These are phyloP conservation scores for Aethes cnicana DNA, from an alignment of 2,888 invertebrate genomes.

Conservation along the genomic window DNA sequence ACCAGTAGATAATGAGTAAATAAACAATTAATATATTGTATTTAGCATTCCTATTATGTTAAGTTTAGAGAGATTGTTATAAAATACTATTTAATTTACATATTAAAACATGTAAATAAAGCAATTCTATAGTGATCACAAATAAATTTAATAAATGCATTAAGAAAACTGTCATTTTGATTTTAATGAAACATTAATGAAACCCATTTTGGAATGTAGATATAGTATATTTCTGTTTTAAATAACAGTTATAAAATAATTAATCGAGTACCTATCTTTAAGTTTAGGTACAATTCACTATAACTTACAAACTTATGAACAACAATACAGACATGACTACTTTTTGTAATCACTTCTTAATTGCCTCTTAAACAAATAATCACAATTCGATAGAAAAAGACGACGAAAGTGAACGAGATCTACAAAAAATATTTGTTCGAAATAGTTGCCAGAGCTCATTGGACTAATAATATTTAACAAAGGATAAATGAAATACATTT, in stretches of 20 bases:
- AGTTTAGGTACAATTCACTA: constrained; percentile 20
- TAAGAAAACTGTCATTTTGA: not conserved
- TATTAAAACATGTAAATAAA: constrained; percentile 17
- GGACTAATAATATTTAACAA: constrained; percentile 10
- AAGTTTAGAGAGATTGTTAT: not conserved
- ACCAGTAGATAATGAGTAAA: not conserved
- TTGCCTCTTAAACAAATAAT: not conserved
- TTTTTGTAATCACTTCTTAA: constrained; percentile 1
- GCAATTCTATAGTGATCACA: constrained; percentile 1
- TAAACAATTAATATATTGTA: not conserved
- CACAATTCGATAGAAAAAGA: constrained; percentile 9
- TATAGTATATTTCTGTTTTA: constrained; percentile 36
- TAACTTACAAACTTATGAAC: not conserved
- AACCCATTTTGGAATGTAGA: constrained; percentile 41
- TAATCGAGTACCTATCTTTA: constrained; percentile 12
- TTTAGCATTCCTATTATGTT: not conserved
- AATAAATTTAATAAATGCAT: constrained; percentile 18
- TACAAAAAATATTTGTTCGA: constrained; percentile 7
- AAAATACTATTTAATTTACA: constrained; percentile 5
- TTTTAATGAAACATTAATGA: constrained; percentile 26
- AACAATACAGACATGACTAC: not conserved
- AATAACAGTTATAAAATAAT: constrained; percentile 21
- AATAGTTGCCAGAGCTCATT: constrained; percentile 1
- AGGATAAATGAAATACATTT: not conserved
- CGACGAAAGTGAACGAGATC: not conserved